Base-by-base conservation (phyloP, 2,888 invertebrate species). In the Dryadula phaetusa region DNA sequence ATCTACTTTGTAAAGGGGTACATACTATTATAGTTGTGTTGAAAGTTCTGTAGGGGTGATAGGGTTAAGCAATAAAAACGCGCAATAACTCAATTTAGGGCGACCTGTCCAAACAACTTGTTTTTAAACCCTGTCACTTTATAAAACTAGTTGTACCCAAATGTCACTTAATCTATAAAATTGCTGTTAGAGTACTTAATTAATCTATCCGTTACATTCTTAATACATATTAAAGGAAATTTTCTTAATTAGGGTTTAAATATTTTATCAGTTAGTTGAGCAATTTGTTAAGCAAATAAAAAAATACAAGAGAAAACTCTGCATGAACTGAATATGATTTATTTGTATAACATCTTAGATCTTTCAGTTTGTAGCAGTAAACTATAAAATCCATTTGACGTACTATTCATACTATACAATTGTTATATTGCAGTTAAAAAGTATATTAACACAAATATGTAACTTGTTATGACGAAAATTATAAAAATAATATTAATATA, bases 51-150 rank as follows among this genome's bases (percentile, higher is more conserved):
- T n/a, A 40, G n/a, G 40, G 22, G n/a, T 22, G 25, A 22, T 22
- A 56, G 22, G 56, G 40, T 56, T 40, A 56, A 40, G 40, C 40
- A 56, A 56, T 56, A 56, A 56, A 56, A 40, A 14, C 37, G 37
- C 16, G 20, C 1, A 40, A 54, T 54, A 34, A 34, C 20, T 37
- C 20, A 4, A 56, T 40, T 10, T 56, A 25, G 56, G 56, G 40
- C 10, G 56, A 10, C 40, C 22, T 56, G 37, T 40, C 56, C 22
- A 22, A 56, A 40, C 37, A 37, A 12, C 22, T 0, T 56, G n/a
- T 8, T 8, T n/a, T n/a, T 3, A 14, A 54, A 22, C 7, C 1
- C 20, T 5, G 37, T 5, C 22, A 8, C n/a, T 10, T 56, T 22
- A 37, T 37, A 16, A 28, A 28, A 28, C 7, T 49, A 8, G 3